Evolutionary conservation across 1,140 invertebrate species (phyloP).

Genomic region (Macrobrachium nipponense): DNA sequence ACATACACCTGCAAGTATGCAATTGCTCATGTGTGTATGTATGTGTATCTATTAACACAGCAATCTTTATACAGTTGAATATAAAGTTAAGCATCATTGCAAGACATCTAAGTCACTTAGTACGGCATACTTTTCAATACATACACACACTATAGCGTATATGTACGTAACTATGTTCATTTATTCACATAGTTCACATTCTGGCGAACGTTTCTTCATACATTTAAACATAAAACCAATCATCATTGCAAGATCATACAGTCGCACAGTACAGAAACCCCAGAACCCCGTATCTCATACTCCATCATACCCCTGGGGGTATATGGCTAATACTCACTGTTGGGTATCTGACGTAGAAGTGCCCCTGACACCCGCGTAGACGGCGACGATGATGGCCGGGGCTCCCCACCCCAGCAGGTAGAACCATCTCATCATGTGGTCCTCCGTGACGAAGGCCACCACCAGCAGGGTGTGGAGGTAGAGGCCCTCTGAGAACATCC

Average conservation of each 20-base stretch:
- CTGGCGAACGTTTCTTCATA: no score
- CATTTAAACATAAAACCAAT: no score
- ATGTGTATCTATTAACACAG: not conserved
- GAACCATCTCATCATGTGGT: slow-evolving; percentile 67
- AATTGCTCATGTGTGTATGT: no score
- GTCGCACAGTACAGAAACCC: no score
- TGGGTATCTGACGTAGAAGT: not conserved
- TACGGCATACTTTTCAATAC: no score
- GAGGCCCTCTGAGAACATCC: slow-evolving; percentile 88
- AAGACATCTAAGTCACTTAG: no score
- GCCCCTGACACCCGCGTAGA: slow-evolving; percentile 52
- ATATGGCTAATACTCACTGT: slow-evolving; percentile 15
- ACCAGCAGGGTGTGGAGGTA: slow-evolving; percentile 70
- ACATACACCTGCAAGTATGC: not conserved
- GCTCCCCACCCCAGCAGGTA: slow-evolving; percentile 68
- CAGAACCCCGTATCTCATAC: not conserved
- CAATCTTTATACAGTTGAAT: no score
- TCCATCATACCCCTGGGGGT: not conserved
- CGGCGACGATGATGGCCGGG: slow-evolving; percentile 40
- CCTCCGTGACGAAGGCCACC: slow-evolving; percentile 68
- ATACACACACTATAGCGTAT: no score
- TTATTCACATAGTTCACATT: no score
- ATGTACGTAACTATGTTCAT: no score
- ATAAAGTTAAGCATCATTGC: no score
- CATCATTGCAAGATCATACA: no score